phyloP scores from a whole-genome alignment of 1,140 invertebrate genomes.

The Euborellia annulipes region DNA sequence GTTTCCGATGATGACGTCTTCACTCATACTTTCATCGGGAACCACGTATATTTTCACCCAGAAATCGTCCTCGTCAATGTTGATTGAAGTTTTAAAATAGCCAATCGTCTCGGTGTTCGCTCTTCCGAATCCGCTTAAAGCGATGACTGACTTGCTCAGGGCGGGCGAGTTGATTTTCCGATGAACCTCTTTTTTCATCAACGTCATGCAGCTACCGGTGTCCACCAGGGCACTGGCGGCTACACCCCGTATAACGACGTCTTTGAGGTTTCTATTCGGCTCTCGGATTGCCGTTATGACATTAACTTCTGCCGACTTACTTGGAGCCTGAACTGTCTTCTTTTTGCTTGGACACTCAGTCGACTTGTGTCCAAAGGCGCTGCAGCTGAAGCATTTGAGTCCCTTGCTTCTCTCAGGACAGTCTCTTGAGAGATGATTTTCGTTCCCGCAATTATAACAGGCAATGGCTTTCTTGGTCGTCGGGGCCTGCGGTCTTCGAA shows the following conservation, averaged over 20 bases:
- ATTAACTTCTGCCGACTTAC: background rate
- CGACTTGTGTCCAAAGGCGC: conserved; percentile 5
- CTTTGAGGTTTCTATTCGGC: conserved; percentile 4
- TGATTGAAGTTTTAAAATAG: too few species aligned
- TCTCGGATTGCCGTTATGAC: background rate
- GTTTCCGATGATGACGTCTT: background rate
- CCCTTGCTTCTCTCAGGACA: conserved; percentile 1
- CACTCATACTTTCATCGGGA: background rate
- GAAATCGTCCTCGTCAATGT: too few species aligned
- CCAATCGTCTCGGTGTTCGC: too few species aligned
- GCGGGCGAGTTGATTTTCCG: background rate
- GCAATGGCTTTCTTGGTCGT: background rate
- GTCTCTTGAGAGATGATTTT: conserved; percentile 2
- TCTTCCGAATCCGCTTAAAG: too few species aligned
- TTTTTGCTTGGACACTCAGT: background rate
- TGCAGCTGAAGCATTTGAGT: conserved; percentile 10
- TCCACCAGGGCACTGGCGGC: conserved; percentile 1
- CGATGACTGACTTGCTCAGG: too few species aligned
- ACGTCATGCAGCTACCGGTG: conserved; percentile 3
- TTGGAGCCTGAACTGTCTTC: background rate
- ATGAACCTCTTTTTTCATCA: conserved; percentile 4
- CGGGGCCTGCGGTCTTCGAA: background rate
- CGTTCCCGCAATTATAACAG: conserved; percentile 9
- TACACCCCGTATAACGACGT: background rate
- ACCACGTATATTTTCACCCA: background rate